Percentiles rank a stretch among this genome's conserved stretches.
Evolutionary conservation across 2,113 vertebrate genomes (phyloP).

Genomic region (Larimichthys crocea): DNA sequence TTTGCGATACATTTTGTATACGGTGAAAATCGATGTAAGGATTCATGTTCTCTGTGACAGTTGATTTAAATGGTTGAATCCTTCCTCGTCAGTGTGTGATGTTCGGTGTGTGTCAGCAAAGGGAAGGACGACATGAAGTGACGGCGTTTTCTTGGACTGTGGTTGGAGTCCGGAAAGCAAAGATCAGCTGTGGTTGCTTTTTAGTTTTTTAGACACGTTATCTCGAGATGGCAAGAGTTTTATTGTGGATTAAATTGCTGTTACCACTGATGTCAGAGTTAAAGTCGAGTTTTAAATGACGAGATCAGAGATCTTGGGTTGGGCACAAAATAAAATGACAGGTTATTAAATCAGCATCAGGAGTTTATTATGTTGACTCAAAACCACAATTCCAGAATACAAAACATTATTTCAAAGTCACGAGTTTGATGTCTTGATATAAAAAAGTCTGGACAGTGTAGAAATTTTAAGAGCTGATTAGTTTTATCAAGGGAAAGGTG

Average conservation of each 20-base stretch:
- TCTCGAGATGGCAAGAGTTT: not conserved
- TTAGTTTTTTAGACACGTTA: not conserved
- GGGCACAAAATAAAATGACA: not conserved
- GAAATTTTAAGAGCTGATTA: too few species aligned
- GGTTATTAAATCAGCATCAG: too few species aligned
- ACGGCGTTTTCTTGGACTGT: not conserved
- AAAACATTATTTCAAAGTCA: not conserved
- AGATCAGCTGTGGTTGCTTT: not conserved
- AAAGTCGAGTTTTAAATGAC: not conserved
- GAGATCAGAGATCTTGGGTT: not conserved
- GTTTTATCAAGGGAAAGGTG: too few species aligned
- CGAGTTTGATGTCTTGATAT: not conserved
- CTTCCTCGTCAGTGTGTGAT: conserved; percentile 3
- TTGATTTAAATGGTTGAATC: not conserved
- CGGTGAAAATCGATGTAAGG: conserved; percentile 30
- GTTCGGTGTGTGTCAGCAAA: not conserved
- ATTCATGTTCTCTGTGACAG: not conserved
- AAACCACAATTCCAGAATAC: not conserved
- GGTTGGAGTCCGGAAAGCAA: not conserved
- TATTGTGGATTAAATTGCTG: not conserved
- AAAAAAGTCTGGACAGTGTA: too few species aligned
- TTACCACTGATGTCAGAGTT: too few species aligned
- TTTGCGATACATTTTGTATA: conserved; percentile 68
- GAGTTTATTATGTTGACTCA: too few species aligned
- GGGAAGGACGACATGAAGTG: not conserved